Conservation (phyloP, 2,113 vertebrate species). For the Tonatia bakeri region DNA sequence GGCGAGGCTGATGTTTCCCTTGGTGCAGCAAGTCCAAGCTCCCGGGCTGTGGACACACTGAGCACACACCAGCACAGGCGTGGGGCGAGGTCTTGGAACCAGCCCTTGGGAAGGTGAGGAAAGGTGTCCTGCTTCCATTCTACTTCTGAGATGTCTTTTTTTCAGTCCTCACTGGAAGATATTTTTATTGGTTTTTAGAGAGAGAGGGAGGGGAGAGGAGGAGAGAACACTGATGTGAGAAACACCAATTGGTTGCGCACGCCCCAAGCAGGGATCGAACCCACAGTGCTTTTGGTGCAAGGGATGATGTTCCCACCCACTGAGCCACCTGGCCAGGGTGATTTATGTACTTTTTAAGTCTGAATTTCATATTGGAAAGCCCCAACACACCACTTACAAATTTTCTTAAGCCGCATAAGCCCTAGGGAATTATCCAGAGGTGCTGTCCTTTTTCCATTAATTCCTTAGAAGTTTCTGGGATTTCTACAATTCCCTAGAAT, state of each 20-base stretch:
- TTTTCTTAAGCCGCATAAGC: not conserved
- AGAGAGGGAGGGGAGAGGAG: too few species aligned
- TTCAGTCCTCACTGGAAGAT: not conserved
- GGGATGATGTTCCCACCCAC: too few species aligned
- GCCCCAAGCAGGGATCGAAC: too few species aligned
- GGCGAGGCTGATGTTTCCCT: slow-evolving; percentile 53
- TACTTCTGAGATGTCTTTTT: not conserved
- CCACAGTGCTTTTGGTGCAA: too few species aligned
- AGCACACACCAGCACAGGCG: not conserved
- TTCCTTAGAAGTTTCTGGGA: not conserved
- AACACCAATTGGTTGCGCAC: too few species aligned
- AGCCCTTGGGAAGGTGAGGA: not conserved
- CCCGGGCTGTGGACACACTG: not conserved
- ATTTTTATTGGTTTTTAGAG: too few species aligned
- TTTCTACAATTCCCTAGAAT: not conserved
- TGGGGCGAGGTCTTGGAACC: not conserved
- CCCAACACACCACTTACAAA: not conserved
- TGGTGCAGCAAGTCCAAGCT: slow-evolving; percentile 38
- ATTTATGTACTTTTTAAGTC: not conserved
- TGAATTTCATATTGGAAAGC: not conserved
- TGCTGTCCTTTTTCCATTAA: not conserved
- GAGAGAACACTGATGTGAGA: too few species aligned
- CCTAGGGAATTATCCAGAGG: not conserved
- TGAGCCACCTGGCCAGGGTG: too few species aligned
- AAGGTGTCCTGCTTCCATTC: not conserved